These are phyloP conservation scores for Epinotia bilunana DNA, from an alignment of 2,888 invertebrate species.

Conservation along the genomic window DNA sequence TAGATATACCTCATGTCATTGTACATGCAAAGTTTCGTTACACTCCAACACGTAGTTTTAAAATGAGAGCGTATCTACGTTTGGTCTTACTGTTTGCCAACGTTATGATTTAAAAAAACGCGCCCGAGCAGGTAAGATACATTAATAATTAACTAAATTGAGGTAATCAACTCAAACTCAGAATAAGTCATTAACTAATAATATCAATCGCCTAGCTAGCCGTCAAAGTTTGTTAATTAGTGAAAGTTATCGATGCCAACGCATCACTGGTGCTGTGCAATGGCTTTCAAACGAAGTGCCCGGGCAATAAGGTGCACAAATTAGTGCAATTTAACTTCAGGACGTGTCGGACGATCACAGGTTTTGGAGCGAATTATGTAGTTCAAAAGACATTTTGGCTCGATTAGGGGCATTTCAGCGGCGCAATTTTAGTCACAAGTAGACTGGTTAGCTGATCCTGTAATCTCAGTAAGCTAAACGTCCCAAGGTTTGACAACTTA, in stretches of 20 bases:
- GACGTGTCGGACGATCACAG: conserved; percentile 59
- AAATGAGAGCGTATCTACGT: too few relatives aligned
- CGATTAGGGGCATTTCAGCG: conserved; percentile 31
- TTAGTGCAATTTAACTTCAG: conserved; percentile 81
- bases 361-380: conserved; percentile 13
- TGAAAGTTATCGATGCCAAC: conserved; percentile 31
- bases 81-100: too few relatives aligned
- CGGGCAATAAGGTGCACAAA: conserved; percentile 77
- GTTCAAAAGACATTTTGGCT: conserved; percentile 34
- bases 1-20: too few relatives aligned
- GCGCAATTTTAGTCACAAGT: conserved; percentile 1
- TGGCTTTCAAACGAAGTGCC: conserved; percentile 69
- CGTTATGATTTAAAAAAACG: too few relatives aligned
- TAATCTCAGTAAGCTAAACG: too few relatives aligned
- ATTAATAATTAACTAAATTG: too few relatives aligned
- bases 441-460: too few relatives aligned
- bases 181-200: neutral
- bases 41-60: too few relatives aligned
- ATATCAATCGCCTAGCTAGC: neutral
- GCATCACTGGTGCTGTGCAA: conserved; percentile 68
- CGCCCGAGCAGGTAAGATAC: too few relatives aligned
- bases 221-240: conserved; percentile 25
- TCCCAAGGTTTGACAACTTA: too few relatives aligned
- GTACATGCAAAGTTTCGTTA: too few relatives aligned
- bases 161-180: neutral